A percentile compares a stretch with the other conserved stretches of the same genome.
These are phyloP conservation scores for Eonycteris spelaea DNA, from an alignment of 2,113 vertebrate genomes.

Conservation along the genomic window DNA sequence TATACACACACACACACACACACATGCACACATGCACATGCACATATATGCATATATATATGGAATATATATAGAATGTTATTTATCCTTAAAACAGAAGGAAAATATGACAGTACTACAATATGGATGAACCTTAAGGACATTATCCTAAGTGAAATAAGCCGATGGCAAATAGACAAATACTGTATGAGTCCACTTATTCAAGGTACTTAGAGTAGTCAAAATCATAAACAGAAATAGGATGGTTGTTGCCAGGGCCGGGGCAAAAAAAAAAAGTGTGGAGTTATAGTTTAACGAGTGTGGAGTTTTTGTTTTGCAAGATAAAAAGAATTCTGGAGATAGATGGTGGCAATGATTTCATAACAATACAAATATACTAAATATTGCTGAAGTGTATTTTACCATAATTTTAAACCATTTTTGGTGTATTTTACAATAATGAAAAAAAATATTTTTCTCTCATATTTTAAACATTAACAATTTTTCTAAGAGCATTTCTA, in stretches of 20 bases:
- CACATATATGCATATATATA: no score
- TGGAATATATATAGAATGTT: neutral
- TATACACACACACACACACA: neutral
- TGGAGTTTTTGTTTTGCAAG: neutral
- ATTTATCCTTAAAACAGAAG: neutral
- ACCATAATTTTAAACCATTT: neutral
- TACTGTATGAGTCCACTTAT: neutral
- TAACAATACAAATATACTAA: neutral
- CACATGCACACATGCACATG: no score
- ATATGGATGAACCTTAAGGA: neutral
- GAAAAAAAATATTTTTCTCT: neutral
- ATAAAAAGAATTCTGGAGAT: neutral
- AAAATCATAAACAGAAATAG: neutral
- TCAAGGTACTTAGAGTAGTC: neutral
- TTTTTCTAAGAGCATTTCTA: neutral
- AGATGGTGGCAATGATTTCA: neutral
- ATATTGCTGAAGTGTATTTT: neutral
- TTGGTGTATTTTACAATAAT: neutral
- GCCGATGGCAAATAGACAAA: neutral
- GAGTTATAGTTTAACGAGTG: neutral
- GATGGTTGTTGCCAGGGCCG: neutral
- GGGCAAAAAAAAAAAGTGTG: no score
- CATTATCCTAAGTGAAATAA: neutral
- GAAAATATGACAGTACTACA: neutral
- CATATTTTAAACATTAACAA: slow-evolving; percentile 13